Percentiles rank a stretch among this genome's conserved stretches.
These are phyloP conservation scores for Teleogryllus occipitalis DNA, from an alignment of 1,140 invertebrate genomes.

Conservation along the genomic window DNA sequence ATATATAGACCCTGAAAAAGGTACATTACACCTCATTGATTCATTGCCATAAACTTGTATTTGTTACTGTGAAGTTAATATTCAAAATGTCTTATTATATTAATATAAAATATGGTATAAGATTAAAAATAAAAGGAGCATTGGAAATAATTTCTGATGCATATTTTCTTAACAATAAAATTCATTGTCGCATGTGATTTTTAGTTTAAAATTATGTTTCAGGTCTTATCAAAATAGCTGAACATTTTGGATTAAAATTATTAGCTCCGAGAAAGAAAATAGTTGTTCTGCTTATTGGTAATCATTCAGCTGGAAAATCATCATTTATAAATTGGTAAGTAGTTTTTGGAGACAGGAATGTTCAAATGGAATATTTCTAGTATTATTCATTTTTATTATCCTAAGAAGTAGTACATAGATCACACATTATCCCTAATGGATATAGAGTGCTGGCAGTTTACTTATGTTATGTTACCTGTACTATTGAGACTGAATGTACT, in stretches of 20 bases:
- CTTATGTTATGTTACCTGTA: too few relatives aligned
- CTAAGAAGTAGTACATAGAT: too few relatives aligned
- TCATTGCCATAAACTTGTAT: not conserved
- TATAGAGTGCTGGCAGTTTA: too few relatives aligned
- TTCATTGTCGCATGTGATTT: not conserved
- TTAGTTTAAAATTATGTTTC: conserved; percentile 26
- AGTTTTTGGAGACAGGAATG: not conserved
- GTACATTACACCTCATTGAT: conserved; percentile 29
- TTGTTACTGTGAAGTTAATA: not conserved
- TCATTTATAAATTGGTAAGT: conserved; percentile 56
- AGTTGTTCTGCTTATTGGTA: conserved; percentile 49
- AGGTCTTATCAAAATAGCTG: conserved; percentile 47
- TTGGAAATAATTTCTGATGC: not conserved
- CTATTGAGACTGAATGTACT: too few relatives aligned
- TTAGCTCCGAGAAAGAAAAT: conserved; percentile 52
- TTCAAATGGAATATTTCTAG: too few relatives aligned
- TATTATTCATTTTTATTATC: too few relatives aligned
- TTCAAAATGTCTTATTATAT: not conserved
- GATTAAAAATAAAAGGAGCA: not conserved
- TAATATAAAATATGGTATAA: not conserved
- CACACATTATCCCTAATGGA: too few relatives aligned
- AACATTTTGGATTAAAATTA: conserved; percentile 41
- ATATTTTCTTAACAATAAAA: not conserved
- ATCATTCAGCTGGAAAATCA: conserved; percentile 56
- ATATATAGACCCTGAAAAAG: conserved; percentile 46